These are phyloP conservation scores for Phyto melanocephala DNA, from an alignment of 2,888 invertebrate genomes.

Conservation along the genomic window DNA sequence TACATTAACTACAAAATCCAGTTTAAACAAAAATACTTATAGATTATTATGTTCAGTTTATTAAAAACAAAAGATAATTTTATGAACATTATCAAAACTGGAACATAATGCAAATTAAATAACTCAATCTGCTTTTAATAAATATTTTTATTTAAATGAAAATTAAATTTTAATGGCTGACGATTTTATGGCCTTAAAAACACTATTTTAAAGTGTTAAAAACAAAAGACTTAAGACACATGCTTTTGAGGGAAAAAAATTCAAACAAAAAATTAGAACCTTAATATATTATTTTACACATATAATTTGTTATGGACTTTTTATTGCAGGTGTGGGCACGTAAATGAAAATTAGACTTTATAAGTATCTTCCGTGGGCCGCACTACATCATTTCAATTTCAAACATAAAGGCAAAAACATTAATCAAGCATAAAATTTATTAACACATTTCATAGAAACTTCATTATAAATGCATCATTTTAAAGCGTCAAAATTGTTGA, in stretches of 20 bases:
- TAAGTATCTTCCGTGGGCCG: too few relatives aligned
- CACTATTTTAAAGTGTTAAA: background rate
- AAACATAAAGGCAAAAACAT: too few relatives aligned
- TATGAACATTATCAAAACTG: background rate
- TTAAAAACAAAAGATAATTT: background rate
- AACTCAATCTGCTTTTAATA: background rate
- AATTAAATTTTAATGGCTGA: background rate
- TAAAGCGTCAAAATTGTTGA: too few relatives aligned
- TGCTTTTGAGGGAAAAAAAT: background rate
- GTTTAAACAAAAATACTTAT: background rate
- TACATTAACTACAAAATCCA: background rate
- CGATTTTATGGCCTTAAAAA: background rate
- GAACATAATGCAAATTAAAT: slow-evolving; percentile 5
- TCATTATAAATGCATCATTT: too few relatives aligned
- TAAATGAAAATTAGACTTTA: too few relatives aligned
- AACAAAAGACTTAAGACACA: slow-evolving; percentile 1
- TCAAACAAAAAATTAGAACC: background rate
- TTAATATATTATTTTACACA: too few relatives aligned
- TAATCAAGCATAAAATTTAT: too few relatives aligned
- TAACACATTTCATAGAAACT: too few relatives aligned
- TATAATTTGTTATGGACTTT: too few relatives aligned
- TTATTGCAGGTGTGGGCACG: too few relatives aligned
- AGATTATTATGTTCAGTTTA: background rate
- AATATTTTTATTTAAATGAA: background rate
- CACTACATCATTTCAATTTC: too few relatives aligned